Evolutionary conservation across 2,888 invertebrate species (phyloP), one percentile per base, ranked within the genome.

Genomic region (Lottia gigantea): DNA sequence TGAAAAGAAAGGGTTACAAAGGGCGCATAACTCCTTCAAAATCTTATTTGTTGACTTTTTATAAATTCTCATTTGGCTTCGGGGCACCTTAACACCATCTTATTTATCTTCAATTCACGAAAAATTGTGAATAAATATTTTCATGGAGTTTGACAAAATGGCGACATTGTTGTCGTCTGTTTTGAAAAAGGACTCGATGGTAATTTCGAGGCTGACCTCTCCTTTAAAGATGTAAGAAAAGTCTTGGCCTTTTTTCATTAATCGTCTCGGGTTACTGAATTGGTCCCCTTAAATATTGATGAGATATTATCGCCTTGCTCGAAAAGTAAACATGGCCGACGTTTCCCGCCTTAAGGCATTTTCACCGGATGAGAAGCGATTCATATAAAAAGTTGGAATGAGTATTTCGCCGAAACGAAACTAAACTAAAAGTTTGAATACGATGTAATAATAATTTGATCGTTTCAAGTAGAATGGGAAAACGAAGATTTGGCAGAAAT

Each of bases 271-370:
- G 40, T 40, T 40, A 40, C 40, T 40, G 40, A 40, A 8, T 40
- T 40, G 40, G 8, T 40, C 40, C 40, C 40, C 40, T 40, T 11
- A 6, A 40, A 40, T 40, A 40, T 40, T 40, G 40, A 40, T 40
- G 40, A 11, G 40, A 40, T 40, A 8, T 40, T 23, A 55, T 19
- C 55, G 23, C 23, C 11, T 19, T 23, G 55, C 55, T 23, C 19
- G 55, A 19, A 55, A 55, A 55, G 55, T 55, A 55, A 55, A 55
- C 23, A 55, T 55, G 55, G 55, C 55, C 55, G 55, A 19, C 55
- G 23, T 55, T 23, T 14, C 55, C 19, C 55, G 55, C 55, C 55
- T 23, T 11, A 19, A 14, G 55, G 55, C 55, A 40, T 55, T 23
- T 55, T 55, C 55, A 19, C 19, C 55, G 55, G 55, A 55, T 55